Percentiles rank a stretch among this genome's conserved stretches.
phyloP scores from a whole-genome alignment of 2,888 invertebrate species.

The Scaptomyza polygonia region DNA sequence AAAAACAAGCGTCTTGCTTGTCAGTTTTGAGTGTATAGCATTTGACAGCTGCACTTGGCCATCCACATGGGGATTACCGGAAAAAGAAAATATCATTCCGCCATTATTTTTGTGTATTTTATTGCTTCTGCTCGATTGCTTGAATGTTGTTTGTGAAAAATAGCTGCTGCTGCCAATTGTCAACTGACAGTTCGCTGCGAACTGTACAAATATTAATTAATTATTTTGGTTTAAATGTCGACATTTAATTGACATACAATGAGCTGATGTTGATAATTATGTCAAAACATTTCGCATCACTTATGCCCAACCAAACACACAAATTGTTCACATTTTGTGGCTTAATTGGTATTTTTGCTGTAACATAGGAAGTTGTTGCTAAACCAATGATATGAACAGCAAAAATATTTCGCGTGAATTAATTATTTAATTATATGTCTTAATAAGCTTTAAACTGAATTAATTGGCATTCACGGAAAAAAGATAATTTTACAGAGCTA shows the following conservation, averaged over 20 bases:
- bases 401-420: neutral
- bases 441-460: neutral
- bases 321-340: constrained; percentile 1
- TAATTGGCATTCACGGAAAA: neutral
- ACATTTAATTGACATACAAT: constrained; percentile 37
- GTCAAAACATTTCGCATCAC: constrained; percentile 34
- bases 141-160: constrained; percentile 32
- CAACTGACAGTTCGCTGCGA: constrained; percentile 41
- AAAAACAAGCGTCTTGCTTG: constrained; percentile 33
- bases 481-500: too few relatives aligned
- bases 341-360: constrained; percentile 20
- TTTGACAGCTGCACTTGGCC: constrained; percentile 51
- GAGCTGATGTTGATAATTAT: constrained; percentile 40
- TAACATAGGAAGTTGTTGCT: neutral
- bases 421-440: neutral
- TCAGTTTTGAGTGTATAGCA: constrained; percentile 41
- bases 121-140: constrained; percentile 37
- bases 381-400: neutral
- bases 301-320: constrained; percentile 12
- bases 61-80: constrained; percentile 20
- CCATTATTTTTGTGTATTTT: neutral
- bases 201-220: constrained; percentile 45
- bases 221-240: constrained; percentile 46
- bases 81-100: constrained; percentile 20
- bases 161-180: constrained; percentile 11